Base-by-base conservation (phyloP, 1,140 invertebrate species). In the Cyclargus thomasi region DNA sequence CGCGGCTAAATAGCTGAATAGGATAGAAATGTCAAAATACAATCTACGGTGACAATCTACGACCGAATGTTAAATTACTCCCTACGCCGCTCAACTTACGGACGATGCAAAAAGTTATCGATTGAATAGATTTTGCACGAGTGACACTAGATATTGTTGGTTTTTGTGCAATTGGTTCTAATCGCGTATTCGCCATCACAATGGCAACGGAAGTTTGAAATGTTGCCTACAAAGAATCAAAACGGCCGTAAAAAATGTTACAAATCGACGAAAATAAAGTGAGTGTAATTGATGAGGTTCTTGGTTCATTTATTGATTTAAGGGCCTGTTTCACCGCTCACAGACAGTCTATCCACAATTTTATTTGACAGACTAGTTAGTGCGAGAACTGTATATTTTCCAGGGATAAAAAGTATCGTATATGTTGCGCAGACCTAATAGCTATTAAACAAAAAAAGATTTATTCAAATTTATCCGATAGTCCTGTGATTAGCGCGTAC, bases 1-100 rank as follows among this genome's bases (percentile, higher is more conserved):
- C 70, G 74, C 79, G 76, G 77, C 75, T 69, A 84, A 80, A 76
- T 74, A 69, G 70, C 73, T 77, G 81, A 88, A 90, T 83, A 68
- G 84, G 84, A 90, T 88, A 80, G 82, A 90, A 90, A 88, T 82
- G 85, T 88, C 86, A 90, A 88, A 88, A 88, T 87, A 86, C 84
- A 86, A 88, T 88, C 84, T 83, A 62, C 67, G 71, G 73, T 75
- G 75, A 78, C 80, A 77, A 86, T 86, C 86, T 85, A 70, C 73
- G 55, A 59, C 21, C 73, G 66, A 53, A 35, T 57, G 8, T 66
- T 36, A 57, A 35, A 67, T 47, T 64, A 16, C 11, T 6, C 70
- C 70, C 64, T 80, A 76, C 22, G 17, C 0, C 68, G 20, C 17
- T 5, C 16, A 47, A 21, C 20, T 11, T 59, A 59, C 8, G 18